These are phyloP conservation scores for Battus philenor DNA, from an alignment of 1,140 invertebrate species.

Conservation along the genomic window DNA sequence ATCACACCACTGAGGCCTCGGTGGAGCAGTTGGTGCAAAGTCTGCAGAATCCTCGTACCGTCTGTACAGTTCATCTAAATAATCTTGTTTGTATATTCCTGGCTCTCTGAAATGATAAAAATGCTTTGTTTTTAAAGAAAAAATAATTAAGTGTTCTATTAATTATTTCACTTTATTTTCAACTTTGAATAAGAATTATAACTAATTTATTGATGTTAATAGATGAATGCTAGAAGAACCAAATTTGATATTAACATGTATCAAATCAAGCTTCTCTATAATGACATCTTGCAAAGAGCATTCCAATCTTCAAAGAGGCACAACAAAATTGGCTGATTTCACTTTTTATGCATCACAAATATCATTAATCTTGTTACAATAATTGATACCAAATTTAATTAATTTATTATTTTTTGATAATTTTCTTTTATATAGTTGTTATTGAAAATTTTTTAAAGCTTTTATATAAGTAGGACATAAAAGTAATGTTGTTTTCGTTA, in stretches of 20 bases:
- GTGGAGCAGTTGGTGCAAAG: conserved; percentile 83
- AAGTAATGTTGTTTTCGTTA: no score
- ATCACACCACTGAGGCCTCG: conserved; percentile 89
- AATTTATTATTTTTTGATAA: no score
- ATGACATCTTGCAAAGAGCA: not conserved
- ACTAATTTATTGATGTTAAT: not conserved
- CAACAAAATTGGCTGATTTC: no score
- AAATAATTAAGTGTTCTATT: not conserved
- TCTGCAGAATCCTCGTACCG: conserved; percentile 85
- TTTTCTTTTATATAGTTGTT: no score
- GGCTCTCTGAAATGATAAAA: conserved; percentile 75
- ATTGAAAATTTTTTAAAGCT: no score
- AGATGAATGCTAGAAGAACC: not conserved
- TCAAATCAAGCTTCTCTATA: not conserved
- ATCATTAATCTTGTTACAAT: no score
- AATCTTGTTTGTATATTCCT: conserved; percentile 88
- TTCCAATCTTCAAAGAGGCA: no score
- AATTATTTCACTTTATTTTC: not conserved
- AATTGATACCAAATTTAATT: no score
- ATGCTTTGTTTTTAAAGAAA: not conserved
- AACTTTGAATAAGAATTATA: not conserved
- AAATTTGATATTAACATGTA: not conserved
- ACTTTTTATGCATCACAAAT: no score
- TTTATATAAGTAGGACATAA: no score
- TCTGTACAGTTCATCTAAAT: conserved; percentile 83